phyloP scores from a whole-genome alignment of 2,113 vertebrate species.

The Nycticryphes semicollaris region DNA sequence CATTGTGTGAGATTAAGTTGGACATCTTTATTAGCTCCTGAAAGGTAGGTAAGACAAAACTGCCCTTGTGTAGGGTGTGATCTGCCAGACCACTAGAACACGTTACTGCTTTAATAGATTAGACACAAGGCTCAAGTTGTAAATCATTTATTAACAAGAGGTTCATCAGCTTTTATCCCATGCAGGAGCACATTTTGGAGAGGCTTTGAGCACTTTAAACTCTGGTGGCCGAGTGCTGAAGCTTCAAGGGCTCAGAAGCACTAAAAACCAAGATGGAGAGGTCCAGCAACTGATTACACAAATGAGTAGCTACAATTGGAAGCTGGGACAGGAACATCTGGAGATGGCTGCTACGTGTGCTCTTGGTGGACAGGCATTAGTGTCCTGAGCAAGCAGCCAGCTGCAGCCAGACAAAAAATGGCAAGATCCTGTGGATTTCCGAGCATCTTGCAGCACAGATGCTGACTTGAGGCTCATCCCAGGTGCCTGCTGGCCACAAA shows the following conservation, averaged over 20 bases:
- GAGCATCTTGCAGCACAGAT: not conserved
- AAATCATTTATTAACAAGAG: not conserved
- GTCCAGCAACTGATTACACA: not conserved
- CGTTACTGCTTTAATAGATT: not conserved
- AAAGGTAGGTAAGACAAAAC: not conserved
- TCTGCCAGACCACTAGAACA: not conserved
- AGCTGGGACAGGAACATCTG: not conserved
- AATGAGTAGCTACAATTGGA: not conserved
- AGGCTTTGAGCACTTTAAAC: not conserved
- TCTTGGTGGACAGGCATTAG: not conserved
- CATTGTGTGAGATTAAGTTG: not conserved
- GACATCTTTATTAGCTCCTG: not conserved
- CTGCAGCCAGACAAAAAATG: not conserved
- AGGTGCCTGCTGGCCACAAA: not conserved
- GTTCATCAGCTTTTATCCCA: not conserved
- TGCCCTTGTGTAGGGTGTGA: too few species aligned
- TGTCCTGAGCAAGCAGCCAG: not conserved
- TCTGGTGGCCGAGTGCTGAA: not conserved
- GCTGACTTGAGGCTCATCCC: not conserved
- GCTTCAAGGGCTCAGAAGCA: not conserved
- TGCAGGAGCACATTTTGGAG: not conserved
- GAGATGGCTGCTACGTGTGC: not conserved
- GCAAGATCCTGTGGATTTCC: not conserved
- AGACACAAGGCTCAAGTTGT: not conserved
- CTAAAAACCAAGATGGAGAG: not conserved